These are phyloP conservation scores for Bombyx huttoni DNA, from an alignment of 2,888 invertebrate species.

Conservation along the genomic window DNA sequence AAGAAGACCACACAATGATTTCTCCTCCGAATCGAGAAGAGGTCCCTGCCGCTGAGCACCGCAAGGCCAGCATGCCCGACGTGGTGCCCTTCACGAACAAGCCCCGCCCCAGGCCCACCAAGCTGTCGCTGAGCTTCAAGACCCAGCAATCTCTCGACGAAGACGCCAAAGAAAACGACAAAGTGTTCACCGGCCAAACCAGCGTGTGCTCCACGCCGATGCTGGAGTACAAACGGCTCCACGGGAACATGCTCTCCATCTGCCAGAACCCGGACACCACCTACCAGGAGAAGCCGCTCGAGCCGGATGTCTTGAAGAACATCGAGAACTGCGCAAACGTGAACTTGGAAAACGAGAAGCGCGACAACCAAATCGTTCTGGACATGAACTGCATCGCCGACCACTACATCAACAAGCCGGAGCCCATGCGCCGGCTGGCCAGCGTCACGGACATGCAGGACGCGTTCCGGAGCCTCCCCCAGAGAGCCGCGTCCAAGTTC, in stretches of 20 bases:
- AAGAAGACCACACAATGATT: slow-evolving; percentile 76
- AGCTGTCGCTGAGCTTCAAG: slow-evolving; percentile 73
- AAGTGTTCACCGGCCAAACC: slow-evolving; percentile 77
- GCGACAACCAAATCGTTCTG: slow-evolving; percentile 44
- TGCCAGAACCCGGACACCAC: slow-evolving; percentile 76
- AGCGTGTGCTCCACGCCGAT: slow-evolving; percentile 86
- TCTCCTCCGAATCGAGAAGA: slow-evolving; percentile 53
- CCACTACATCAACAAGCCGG: slow-evolving; percentile 63
- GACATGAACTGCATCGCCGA: slow-evolving; percentile 59
- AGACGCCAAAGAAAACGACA: slow-evolving; percentile 65
- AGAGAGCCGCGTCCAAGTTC: slow-evolving; percentile 72
- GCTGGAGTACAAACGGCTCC: slow-evolving; percentile 81
- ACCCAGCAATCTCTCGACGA: slow-evolving; percentile 71
- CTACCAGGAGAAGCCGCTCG: slow-evolving; percentile 59
- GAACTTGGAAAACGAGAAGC: slow-evolving; percentile 39
- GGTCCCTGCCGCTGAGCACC: slow-evolving; percentile 17
- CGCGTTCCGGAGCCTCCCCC: slow-evolving; percentile 69
- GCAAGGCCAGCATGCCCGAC: slow-evolving; percentile 55
- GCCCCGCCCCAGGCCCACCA: slow-evolving; percentile 65
- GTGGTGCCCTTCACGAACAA: slow-evolving; percentile 67
- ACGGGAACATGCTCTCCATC: slow-evolving; percentile 81
- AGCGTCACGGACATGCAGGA: slow-evolving; percentile 78
- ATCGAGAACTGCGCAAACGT: slow-evolving; percentile 42
- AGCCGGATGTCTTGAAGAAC: slow-evolving; percentile 53
- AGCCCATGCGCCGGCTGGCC: slow-evolving; percentile 53